Evolutionary conservation across 2,888 invertebrate species (phyloP).

Genomic region (Hyposoter dolosus): DNA sequence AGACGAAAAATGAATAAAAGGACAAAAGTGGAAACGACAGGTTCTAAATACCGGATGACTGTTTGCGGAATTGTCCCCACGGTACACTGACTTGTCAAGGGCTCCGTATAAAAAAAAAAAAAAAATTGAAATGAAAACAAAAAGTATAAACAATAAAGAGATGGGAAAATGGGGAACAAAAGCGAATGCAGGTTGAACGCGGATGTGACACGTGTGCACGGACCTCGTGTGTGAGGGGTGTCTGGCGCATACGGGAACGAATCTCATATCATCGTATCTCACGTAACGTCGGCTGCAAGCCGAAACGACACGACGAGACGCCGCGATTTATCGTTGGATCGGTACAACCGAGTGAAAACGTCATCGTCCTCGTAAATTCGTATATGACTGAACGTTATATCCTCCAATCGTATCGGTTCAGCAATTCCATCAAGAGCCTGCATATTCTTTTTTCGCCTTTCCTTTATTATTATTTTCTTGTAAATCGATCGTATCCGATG

Average conservation of each 20-base stretch:
- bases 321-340: slow-evolving; percentile 64
- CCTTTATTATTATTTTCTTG: slow-evolving; percentile 39
- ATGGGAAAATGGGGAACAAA: slow-evolving; percentile 30
- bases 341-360: slow-evolving; percentile 65
- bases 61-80: slow-evolving; percentile 50
- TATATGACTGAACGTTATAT: slow-evolving; percentile 36
- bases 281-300: slow-evolving; percentile 54
- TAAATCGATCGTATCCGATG: slow-evolving; percentile 20
- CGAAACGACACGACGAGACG: slow-evolving; percentile 57
- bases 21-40: slow-evolving; percentile 17
- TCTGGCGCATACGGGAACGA: slow-evolving; percentile 40
- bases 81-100: slow-evolving; percentile 35
- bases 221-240: slow-evolving; percentile 21
- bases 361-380: slow-evolving; percentile 66
- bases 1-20: slow-evolving; percentile 17
- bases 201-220: slow-evolving; percentile 34
- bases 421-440: slow-evolving; percentile 2
- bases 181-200: slow-evolving; percentile 19
- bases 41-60: slow-evolving; percentile 30
- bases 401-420: slow-evolving; percentile 27
- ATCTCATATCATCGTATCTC: slow-evolving; percentile 60
- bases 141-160: slow-evolving; percentile 28
- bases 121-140: slow-evolving; percentile 30
- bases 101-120: slow-evolving; percentile 17
- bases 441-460: not conserved